These are phyloP conservation scores for Lasius platythorax DNA, from an alignment of 2,888 invertebrate species.

Conservation along the genomic window DNA sequence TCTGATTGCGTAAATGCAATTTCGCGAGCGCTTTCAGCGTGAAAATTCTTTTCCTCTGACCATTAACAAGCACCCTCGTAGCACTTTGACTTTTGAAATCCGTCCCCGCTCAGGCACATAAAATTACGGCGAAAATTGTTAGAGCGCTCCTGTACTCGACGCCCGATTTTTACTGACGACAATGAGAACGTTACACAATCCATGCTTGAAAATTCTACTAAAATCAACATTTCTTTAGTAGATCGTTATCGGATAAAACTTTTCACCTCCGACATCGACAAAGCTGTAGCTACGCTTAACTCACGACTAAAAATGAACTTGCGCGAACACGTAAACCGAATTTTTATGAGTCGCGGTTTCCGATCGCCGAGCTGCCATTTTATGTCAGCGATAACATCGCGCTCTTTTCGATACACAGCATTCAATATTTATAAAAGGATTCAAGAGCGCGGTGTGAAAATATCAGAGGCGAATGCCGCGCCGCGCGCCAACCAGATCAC, in stretches of 20 bases:
- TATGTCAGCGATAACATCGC: conserved; percentile 47
- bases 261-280: conserved; percentile 51
- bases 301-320: conserved; percentile 64
- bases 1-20: conserved; percentile 71
- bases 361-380: conserved; percentile 43
- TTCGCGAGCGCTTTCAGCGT: conserved; percentile 67
- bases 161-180: conserved; percentile 52
- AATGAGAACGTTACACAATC: conserved; percentile 47
- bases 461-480: conserved; percentile 15
- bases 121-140: conserved; percentile 51
- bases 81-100: conserved; percentile 48
- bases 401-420: conserved; percentile 56
- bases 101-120: conserved; percentile 14
- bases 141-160: conserved; percentile 3
- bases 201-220: conserved; percentile 45
- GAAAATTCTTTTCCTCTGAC: conserved; percentile 52
- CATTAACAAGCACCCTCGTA: conserved; percentile 40
- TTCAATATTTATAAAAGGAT: conserved; percentile 67
- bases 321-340: conserved; percentile 46
- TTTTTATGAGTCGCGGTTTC: conserved; percentile 53
- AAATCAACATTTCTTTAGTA: conserved; percentile 63
- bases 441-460: conserved; percentile 44
- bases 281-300: conserved; percentile 52
- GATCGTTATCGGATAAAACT: conserved; percentile 51
- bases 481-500: neutral